phyloP scores from a whole-genome alignment of 1,140 invertebrate species.

The Drosophila kanapiae region DNA sequence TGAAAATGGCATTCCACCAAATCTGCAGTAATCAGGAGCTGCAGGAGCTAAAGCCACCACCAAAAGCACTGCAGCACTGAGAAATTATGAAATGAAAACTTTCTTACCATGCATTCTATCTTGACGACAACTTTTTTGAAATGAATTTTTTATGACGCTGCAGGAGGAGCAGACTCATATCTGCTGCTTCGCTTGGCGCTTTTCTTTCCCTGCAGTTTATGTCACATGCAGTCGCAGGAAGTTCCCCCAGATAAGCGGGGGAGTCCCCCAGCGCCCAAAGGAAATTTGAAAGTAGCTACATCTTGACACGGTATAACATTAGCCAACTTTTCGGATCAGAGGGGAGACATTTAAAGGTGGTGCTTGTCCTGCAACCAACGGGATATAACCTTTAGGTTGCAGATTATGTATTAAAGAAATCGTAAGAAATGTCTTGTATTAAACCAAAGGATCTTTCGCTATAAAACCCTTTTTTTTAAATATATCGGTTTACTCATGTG shows the following conservation, averaged over 20 bases:
- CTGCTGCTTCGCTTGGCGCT: slow-evolving; percentile 42
- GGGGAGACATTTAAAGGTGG: slow-evolving; percentile 10
- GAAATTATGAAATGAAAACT: slow-evolving; percentile 54
- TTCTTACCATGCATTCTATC: slow-evolving; percentile 42
- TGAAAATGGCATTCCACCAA: slow-evolving; percentile 23
- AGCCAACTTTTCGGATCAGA: slow-evolving; percentile 24
- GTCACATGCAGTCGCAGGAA: slow-evolving; percentile 34
- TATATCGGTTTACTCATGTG: no score
- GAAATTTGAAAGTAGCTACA: slow-evolving; percentile 40
- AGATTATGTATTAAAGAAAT: background rate
- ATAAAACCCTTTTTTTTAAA: no score
- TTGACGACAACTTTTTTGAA: slow-evolving; percentile 54
- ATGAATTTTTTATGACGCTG: slow-evolving; percentile 67
- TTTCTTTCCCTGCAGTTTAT: slow-evolving; percentile 61
- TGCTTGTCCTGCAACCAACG: slow-evolving; percentile 15
- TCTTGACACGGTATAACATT: slow-evolving; percentile 37
- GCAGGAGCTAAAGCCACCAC: slow-evolving; percentile 36
- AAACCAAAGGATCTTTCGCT: no score
- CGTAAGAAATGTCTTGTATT: background rate
- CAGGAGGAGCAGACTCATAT: slow-evolving; percentile 28
- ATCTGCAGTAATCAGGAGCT: slow-evolving; percentile 31
- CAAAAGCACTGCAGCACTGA: slow-evolving; percentile 20
- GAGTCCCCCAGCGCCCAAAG: background rate
- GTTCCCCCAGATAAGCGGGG: slow-evolving; percentile 24
- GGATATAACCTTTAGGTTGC: background rate